Base-by-base conservation (phyloP, 2,113 vertebrate species). In the Amblyopsis rosae region DNA sequence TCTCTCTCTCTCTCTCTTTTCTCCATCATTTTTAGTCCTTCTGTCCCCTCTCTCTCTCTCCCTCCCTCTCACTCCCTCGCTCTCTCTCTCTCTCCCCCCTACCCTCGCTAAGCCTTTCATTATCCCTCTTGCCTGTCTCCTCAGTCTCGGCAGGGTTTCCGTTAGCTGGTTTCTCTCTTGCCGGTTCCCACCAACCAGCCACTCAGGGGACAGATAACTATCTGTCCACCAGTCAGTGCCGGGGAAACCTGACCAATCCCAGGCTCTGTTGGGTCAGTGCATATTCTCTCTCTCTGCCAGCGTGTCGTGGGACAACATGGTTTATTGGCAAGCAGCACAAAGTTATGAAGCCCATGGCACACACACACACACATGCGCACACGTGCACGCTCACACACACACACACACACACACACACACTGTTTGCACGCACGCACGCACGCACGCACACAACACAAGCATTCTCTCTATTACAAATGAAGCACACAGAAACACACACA, bases 151-250 rank as follows among this genome's bases (percentile, higher is more conserved):
- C 53, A 47, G 33, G 17, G 11, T 50, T 11, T 50, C 49, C 13
- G 49, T 50, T 9, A 45, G 58, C 57, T 41, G 69, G 15, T 6
- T 12, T 6, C 6, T 49, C 59, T 68, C 67, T 74, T 81, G 69
- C 80, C 79, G 77, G n/a, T 77, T 86, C 70, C 76, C 65, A 66
- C 67, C 64, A 69, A 6, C 26, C 41, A 45, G 59, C 50, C 75
- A 59, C 86, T 76, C 82, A 7, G 48, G 86, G 83, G 81, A 86
- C 65, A 50, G 65, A 80, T 83, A 80, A 66, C 58, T 75, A 79
- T 84, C 79, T 69, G 72, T 82, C 69, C 33, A 48, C 66, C 81
- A 72, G 77, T 86, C 85, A 70, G 62, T 69, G 62, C 73, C 9
- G 62, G 69, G 59, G 48, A 49, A 63, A 59, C 58, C 66, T 47